A percentile compares a stretch with the other conserved stretches of the same genome.
phyloP scores from a whole-genome alignment of 2,113 vertebrate species.

The Murina feae region DNA sequence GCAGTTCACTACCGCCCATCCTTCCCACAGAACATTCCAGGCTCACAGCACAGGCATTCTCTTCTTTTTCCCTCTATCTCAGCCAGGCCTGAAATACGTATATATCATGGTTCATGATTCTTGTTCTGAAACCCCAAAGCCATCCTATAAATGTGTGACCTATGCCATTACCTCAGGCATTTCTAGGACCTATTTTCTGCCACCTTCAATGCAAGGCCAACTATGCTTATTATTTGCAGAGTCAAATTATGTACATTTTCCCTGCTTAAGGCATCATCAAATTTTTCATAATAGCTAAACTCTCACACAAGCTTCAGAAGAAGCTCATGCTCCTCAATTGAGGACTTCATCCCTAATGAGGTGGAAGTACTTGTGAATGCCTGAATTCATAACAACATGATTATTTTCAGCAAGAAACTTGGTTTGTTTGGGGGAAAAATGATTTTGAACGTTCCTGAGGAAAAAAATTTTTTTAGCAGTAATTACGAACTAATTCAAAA shows the following conservation, averaged over 20 bases:
- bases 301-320: background rate
- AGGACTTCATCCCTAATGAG: background rate
- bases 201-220: background rate
- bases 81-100: background rate
- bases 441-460: background rate
- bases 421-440: conserved; percentile 5
- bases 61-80: background rate
- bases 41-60: background rate
- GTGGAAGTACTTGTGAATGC: background rate
- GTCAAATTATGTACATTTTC: background rate
- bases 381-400: background rate
- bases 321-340: background rate
- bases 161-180: background rate
- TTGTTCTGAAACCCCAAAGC: background rate
- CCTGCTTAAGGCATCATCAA: background rate
- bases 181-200: background rate
- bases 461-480: background rate
- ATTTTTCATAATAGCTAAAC: background rate
- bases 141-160: background rate
- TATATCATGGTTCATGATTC: background rate
- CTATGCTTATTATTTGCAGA: background rate
- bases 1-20: background rate
- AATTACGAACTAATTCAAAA: background rate
- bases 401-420: background rate
- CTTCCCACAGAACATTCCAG: background rate